Evolutionary conservation across 2,888 invertebrate species (phyloP).

Genomic region (Pseudeuparius sepicola): DNA sequence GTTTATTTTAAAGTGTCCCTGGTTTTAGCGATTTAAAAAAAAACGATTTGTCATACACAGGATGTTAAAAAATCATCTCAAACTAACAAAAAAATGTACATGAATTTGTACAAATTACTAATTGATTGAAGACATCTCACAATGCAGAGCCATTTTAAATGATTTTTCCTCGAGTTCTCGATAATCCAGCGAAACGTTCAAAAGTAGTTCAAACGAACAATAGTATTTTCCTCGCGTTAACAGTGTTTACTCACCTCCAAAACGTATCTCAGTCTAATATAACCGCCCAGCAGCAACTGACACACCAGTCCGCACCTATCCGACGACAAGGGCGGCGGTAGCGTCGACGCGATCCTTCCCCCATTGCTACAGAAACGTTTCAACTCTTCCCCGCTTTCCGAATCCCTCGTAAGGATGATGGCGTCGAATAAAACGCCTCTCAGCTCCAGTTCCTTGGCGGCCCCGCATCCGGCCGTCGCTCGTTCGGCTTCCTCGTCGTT

Average conservation of each 20-base stretch:
- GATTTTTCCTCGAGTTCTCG: too few species aligned
- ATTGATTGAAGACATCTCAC: too few species aligned
- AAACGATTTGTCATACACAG: too few species aligned
- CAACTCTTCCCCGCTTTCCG: constrained; percentile 26
- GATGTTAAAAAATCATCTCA: too few species aligned
- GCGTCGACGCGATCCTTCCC: constrained; percentile 39
- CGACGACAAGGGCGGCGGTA: constrained; percentile 41
- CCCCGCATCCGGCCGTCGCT: constrained; percentile 19
- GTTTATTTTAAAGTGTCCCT: too few species aligned
- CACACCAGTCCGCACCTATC: constrained; percentile 44
- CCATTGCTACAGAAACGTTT: constrained; percentile 26
- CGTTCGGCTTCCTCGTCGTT: constrained; percentile 13
- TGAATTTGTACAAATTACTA: too few species aligned
- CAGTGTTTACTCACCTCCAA: constrained; percentile 38
- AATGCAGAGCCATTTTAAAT: too few species aligned
- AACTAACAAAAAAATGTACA: too few species aligned
- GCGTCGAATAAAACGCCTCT: constrained; percentile 32
- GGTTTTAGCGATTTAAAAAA: too few species aligned
- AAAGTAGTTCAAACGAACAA: too few species aligned
- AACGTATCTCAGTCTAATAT: constrained; percentile 37
- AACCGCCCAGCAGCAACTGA: constrained; percentile 40
- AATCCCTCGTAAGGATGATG: constrained; percentile 31
- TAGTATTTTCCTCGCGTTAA: too few species aligned
- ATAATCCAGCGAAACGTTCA: too few species aligned
- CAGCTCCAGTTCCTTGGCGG: constrained; percentile 33